These are phyloP conservation scores for Anthopleura sola DNA, from an alignment of 64 coral and sea anemone species.

Conservation along the genomic window DNA sequence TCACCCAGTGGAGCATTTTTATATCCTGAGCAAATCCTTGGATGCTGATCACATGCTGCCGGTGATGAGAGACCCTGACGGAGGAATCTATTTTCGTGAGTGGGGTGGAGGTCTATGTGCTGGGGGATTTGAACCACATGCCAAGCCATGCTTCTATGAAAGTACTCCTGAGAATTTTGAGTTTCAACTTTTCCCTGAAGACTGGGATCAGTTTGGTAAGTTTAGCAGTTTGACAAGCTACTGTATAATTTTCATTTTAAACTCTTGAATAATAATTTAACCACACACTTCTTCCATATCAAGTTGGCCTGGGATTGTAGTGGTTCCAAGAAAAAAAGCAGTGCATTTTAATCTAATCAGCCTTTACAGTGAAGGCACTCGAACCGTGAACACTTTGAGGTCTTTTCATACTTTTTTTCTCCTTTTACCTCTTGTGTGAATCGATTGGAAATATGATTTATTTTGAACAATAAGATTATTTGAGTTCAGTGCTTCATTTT, in stretches of 20 bases:
- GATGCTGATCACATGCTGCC: slow-evolving; percentile 24
- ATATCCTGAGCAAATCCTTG: slow-evolving; percentile 40
- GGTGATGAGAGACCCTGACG: slow-evolving; percentile 58
- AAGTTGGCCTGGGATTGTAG: no score
- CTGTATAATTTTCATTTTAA: background rate
- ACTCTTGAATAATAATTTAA: no score
- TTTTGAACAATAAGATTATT: no score
- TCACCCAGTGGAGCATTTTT: slow-evolving; percentile 62
- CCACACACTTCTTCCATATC: no score
- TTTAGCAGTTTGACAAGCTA: background rate
- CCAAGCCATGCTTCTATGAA: slow-evolving; percentile 57
- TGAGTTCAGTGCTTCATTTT: no score
- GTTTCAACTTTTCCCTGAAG: slow-evolving; percentile 60
- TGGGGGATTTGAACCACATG: slow-evolving; percentile 53
- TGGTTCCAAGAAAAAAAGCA: no score
- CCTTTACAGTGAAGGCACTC: no score
- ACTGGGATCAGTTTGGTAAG: slow-evolving; percentile 86
- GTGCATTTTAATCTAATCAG: no score
- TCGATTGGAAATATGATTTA: no score
- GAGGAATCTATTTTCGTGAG: slow-evolving; percentile 41
- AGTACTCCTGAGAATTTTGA: slow-evolving; percentile 50
- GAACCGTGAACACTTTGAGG: no score
- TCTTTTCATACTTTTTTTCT: no score
- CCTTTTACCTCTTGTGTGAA: no score
- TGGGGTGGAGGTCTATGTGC: slow-evolving; percentile 49